Conservation (phyloP, 2,797 vertebrate species). For the Eremophila alpestris region DNA sequence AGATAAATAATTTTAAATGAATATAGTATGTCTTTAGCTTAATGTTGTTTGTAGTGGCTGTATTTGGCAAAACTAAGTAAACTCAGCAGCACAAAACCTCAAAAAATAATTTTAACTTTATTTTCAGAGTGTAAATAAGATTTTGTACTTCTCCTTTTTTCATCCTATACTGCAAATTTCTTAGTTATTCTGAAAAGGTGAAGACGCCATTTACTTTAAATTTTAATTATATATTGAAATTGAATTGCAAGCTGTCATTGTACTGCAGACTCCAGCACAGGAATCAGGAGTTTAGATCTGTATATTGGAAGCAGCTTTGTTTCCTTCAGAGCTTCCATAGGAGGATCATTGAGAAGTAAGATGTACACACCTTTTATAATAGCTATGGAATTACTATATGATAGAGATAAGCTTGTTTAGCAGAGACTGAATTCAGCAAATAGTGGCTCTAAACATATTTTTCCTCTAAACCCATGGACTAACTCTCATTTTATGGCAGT, state of each 20-base stretch:
- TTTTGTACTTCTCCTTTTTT: constrained; percentile 26
- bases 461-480: neutral
- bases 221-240: constrained; percentile 22
- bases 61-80: neutral
- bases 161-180: neutral
- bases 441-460: neutral
- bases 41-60: neutral
- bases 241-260: neutral
- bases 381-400: neutral
- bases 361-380: neutral
- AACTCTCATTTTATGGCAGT: neutral
- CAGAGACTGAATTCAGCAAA: constrained; percentile 14
- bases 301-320: neutral
- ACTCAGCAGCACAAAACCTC: neutral
- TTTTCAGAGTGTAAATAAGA: neutral
- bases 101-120: neutral
- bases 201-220: neutral
- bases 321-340: constrained; percentile 17
- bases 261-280: neutral
- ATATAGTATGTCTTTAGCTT: neutral
- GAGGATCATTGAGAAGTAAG: neutral
- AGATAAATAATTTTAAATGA: neutral
- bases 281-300: neutral
- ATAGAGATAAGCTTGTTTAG: constrained; percentile 1
- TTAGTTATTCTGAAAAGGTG: neutral